Percentiles rank a stretch among this genome's conserved stretches.
Conservation (phyloP, 1,140 invertebrate species). For the Lasioglossum albipes region DNA sequence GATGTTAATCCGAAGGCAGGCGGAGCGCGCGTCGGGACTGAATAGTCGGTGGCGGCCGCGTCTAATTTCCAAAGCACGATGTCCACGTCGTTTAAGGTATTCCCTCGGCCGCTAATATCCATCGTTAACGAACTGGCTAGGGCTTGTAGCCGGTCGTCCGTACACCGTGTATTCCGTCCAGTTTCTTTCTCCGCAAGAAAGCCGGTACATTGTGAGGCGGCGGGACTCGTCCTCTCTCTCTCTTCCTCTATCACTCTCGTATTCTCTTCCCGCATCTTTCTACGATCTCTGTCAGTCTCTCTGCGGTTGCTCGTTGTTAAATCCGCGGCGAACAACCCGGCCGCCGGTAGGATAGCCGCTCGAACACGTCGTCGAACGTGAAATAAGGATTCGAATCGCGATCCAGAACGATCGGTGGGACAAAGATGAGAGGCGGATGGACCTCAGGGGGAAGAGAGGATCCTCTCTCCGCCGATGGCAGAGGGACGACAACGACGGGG, state of each 20-base stretch:
- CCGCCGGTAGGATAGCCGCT: constrained; percentile 35
- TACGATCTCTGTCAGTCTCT: neutral
- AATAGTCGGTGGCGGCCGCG: neutral
- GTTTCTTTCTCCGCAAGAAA: constrained; percentile 51
- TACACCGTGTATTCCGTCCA: constrained; percentile 46
- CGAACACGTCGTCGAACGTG: constrained; percentile 55
- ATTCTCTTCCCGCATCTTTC: neutral
- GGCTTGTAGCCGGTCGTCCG: constrained; percentile 35
- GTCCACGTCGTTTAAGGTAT: constrained; percentile 15
- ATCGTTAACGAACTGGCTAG: constrained; percentile 48
- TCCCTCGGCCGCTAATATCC: constrained; percentile 37
- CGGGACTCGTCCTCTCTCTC: constrained; percentile 12
- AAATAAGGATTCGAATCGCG: constrained; percentile 52
- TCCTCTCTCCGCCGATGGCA: neutral
- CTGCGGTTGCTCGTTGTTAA: constrained; percentile 44
- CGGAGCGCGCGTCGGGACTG: neutral
- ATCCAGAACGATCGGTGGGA: constrained; percentile 33
- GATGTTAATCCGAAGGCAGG: constrained; percentile 2
- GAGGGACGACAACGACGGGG: neutral
- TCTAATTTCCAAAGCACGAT: constrained; percentile 4
- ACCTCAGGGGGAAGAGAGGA: neutral
- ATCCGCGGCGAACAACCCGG: constrained; percentile 55
- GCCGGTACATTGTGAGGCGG: constrained; percentile 33
- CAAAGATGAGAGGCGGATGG: constrained; percentile 40
- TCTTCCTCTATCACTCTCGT: neutral